Conservation (phyloP, 2,797 vertebrate genomes). For the Odontamblyopus lacepedii region DNA sequence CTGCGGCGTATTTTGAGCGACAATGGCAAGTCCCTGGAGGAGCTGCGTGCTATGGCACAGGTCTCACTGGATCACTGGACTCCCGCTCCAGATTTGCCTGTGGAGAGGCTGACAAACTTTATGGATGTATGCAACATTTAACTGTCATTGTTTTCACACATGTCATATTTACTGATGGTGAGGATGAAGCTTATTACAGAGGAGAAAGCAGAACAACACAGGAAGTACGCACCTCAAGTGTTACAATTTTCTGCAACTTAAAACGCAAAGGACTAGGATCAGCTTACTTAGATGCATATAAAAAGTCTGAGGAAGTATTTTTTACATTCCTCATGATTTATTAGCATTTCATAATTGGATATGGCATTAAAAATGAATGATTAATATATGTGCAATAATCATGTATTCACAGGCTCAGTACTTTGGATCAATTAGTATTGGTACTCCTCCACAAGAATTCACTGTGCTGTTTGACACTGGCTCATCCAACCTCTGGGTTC, state of each 20-base stretch:
- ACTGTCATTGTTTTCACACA: not conserved
- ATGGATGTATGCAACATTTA: slow-evolving; percentile 77
- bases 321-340: not conserved
- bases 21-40: slow-evolving; percentile 62
- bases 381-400: not conserved
- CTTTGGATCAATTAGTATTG: slow-evolving; percentile 77
- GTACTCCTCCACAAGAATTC: slow-evolving; percentile 79
- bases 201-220: slow-evolving; percentile 5
- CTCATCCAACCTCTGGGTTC: slow-evolving; percentile 85
- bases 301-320: not conserved
- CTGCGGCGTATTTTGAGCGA: slow-evolving; percentile 69
- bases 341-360: not conserved
- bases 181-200: no score
- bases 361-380: not conserved
- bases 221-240: not conserved
- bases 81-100: slow-evolving; percentile 38
- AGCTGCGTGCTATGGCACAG: slow-evolving; percentile 55
- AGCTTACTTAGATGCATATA: not conserved
- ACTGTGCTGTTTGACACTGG: slow-evolving; percentile 83
- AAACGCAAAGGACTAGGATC: not conserved
- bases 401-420: slow-evolving; percentile 73
- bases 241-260: not conserved
- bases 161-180: not conserved
- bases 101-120: slow-evolving; percentile 83
- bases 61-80: slow-evolving; percentile 11